A percentile compares a stretch with the other conserved stretches of the same genome.
Evolutionary conservation across 2,797 vertebrate species (phyloP).

Genomic region (Coregonus ussuriensis): DNA sequence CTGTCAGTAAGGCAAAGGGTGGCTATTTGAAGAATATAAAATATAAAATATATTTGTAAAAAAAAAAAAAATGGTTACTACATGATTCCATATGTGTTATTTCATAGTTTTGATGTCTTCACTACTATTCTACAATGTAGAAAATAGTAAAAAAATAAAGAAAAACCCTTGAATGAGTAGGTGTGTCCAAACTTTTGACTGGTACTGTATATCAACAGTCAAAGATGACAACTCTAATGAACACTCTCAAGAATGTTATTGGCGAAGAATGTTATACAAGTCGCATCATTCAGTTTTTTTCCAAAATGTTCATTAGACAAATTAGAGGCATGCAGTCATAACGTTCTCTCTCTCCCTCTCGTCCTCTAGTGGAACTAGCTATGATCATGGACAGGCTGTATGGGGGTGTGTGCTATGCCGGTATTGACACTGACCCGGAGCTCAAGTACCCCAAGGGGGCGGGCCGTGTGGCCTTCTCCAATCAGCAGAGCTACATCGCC

Average conservation of each 20-base stretch:
- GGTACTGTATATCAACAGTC: constrained; percentile 4
- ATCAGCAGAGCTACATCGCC: constrained; percentile 99
- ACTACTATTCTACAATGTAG: no score
- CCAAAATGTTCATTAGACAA: background rate
- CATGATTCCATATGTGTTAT: no score
- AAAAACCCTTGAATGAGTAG: no score
- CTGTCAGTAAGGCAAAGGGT: no score
- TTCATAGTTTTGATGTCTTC: no score
- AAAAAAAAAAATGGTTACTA: no score
- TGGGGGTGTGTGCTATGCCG: constrained; percentile 97
- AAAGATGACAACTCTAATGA: background rate
- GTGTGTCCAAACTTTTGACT: no score
- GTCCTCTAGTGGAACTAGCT: constrained; percentile 89
- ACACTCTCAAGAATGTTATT: background rate
- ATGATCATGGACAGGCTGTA: constrained; percentile 99
- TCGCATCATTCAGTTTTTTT: background rate
- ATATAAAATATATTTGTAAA: no score
- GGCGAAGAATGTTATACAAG: background rate
- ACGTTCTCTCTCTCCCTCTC: background rate
- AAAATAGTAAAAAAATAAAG: no score
- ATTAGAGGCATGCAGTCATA: background rate
- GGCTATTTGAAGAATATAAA: no score
- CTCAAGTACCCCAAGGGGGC: constrained; percentile 98
- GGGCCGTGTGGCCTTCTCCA: constrained; percentile 97
- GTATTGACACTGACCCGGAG: constrained; percentile 97